Percentiles rank a stretch among this genome's conserved stretches.
Conservation (phyloP, 2,113 vertebrate genomes). For the Lagenorhynchus albirostris region DNA sequence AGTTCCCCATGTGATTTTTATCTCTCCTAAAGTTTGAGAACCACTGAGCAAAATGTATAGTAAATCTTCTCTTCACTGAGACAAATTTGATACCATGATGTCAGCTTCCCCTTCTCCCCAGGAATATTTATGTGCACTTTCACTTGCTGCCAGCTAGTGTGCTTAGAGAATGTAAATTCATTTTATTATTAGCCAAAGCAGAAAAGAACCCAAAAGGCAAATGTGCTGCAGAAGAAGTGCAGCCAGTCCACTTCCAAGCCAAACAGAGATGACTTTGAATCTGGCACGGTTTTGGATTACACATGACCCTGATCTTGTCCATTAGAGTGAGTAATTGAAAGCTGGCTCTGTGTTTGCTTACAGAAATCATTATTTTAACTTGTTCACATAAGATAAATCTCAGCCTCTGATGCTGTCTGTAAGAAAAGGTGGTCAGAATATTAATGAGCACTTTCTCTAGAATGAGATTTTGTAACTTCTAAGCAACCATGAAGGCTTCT, state of each 20-base stretch:
- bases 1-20: not conserved
- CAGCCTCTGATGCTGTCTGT: constrained; percentile 8
- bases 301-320: constrained; percentile 51
- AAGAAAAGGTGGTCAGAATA: constrained; percentile 58
- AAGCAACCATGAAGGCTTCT: constrained; percentile 18
- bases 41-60: not conserved
- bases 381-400: constrained; percentile 57
- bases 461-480: constrained; percentile 46
- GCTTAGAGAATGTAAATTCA: constrained; percentile 30
- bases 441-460: constrained; percentile 51
- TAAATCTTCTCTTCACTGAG: not conserved
- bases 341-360: constrained; percentile 43
- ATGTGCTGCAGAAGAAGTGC: constrained; percentile 2
- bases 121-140: constrained; percentile 32
- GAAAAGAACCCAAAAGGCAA: constrained; percentile 32
- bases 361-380: constrained; percentile 67
- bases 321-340: constrained; percentile 67
- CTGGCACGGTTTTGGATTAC: constrained; percentile 30
- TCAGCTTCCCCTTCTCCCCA: not conserved
- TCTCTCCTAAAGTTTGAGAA: constrained; percentile 24
- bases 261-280: constrained; percentile 26
- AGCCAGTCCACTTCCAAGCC: constrained; percentile 21
- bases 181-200: constrained; percentile 32
- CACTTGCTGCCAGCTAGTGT: not conserved
- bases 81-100: not conserved